Evolutionary conservation across 2,888 invertebrate species (phyloP).

Genomic region (Boloria selene): DNA sequence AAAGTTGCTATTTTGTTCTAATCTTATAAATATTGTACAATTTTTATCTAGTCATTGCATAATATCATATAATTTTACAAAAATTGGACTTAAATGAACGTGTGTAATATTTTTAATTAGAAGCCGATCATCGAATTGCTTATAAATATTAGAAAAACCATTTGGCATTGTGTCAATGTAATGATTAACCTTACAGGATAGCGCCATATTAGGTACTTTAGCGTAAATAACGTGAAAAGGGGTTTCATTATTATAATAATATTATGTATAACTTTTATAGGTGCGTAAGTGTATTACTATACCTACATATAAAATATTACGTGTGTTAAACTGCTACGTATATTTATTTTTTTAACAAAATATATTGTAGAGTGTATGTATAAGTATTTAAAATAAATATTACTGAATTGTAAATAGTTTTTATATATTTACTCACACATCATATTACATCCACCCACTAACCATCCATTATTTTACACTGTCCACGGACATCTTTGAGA

Average conservation of each 20-base stretch:
- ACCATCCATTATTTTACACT: constrained; percentile 22
- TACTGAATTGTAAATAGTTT: constrained; percentile 47
- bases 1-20: background rate
- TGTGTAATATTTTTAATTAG: background rate
- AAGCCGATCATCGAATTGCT: background rate
- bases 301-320: constrained; percentile 21
- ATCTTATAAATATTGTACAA: constrained; percentile 2
- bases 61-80: background rate
- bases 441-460: constrained; percentile 31
- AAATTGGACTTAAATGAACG: constrained; percentile 6
- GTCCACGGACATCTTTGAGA: constrained; percentile 12
- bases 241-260: constrained; percentile 19
- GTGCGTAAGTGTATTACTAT: constrained; percentile 31
- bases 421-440: constrained; percentile 33
- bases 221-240: constrained; percentile 11
- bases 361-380: constrained; percentile 56
- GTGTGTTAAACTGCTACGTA: constrained; percentile 56
- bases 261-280: constrained; percentile 15
- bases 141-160: background rate
- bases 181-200: constrained; percentile 5
- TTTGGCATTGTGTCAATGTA: background rate
- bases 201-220: constrained; percentile 14
- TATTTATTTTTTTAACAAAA: constrained; percentile 72
- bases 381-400: constrained; percentile 57
- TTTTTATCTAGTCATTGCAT: constrained; percentile 22